Percentiles rank a stretch among this genome's conserved stretches.
These are phyloP conservation scores for Symphodus melops DNA, from an alignment of 2,113 vertebrate species.

Conservation along the genomic window DNA sequence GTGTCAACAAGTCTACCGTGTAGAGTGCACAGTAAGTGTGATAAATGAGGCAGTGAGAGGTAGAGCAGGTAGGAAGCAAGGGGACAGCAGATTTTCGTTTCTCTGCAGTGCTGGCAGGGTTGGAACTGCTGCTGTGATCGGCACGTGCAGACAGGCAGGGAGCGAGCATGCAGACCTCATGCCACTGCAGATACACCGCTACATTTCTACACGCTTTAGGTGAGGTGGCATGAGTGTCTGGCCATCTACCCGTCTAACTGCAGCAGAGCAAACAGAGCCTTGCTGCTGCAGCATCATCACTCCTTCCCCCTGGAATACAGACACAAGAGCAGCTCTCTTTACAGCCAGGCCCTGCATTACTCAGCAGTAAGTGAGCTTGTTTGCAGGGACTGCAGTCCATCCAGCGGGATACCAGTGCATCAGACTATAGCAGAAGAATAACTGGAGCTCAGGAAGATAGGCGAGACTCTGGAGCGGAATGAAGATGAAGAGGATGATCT, in stretches of 20 bases:
- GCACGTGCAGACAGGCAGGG: slow-evolving; percentile 45
- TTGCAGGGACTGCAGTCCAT: slow-evolving; percentile 38
- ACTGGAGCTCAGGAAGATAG: slow-evolving; percentile 35
- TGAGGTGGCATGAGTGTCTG: slow-evolving; percentile 34
- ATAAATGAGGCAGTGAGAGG: slow-evolving; percentile 56
- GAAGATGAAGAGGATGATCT: slow-evolving; percentile 53
- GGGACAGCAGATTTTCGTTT: slow-evolving; percentile 21
- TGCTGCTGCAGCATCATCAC: slow-evolving; percentile 38
- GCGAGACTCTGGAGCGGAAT: slow-evolving; percentile 23
- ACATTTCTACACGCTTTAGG: slow-evolving; percentile 23
- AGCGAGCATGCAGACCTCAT: slow-evolving; percentile 45
- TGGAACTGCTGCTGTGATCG: slow-evolving; percentile 41
- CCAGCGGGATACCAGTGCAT: slow-evolving; percentile 40
- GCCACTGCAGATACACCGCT: slow-evolving; percentile 55
- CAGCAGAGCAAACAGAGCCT: slow-evolving; percentile 36
- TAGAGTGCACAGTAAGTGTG: slow-evolving; percentile 41
- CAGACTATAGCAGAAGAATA: slow-evolving; percentile 19
- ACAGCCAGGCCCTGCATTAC: slow-evolving; percentile 36
- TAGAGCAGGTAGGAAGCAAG: slow-evolving; percentile 53
- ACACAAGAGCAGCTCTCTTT: slow-evolving; percentile 36
- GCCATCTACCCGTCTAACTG: slow-evolving; percentile 27
- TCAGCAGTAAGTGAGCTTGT: slow-evolving; percentile 48
- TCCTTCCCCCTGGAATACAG: slow-evolving; percentile 56
- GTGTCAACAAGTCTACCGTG: slow-evolving; percentile 12
- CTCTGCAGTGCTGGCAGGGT: slow-evolving; percentile 60